Evolutionary conservation across 2,113 vertebrate species (phyloP), one percentile per base, ranked within the genome.

Genomic region (Anguilla japonica): DNA sequence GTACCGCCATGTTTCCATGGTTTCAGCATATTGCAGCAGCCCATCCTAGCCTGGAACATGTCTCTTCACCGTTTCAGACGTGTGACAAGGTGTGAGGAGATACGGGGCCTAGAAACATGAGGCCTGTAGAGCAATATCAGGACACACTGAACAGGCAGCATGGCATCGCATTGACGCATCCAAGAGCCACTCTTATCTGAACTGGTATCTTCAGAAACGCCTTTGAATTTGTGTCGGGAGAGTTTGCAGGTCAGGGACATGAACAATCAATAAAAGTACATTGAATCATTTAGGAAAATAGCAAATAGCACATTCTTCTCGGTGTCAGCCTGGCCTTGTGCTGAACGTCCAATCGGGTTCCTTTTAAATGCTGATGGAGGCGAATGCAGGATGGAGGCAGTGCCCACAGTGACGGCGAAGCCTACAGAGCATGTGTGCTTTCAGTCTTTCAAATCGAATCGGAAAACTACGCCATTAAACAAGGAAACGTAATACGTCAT

Each of bases 381-480:
- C 93, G 95, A 95, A 91, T 95, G 96, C 94, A 97, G 96, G 91
- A 94, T 95, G 94, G 96, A 97, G 96, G 96, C 96, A 96, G 95
- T 97, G 94, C 96, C 93, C 93, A 96, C 96, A 95, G 95, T 94
- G 92, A 94, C 92, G 92, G 94, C 92, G 94, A 94, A 95, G 95
- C 89, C 86, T 93, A 95, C 92, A 95, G 93, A 89, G 91, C 93
- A 91, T 93, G 93, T 95, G 95, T 96, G 96, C 95, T 96, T 96
- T 95, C 20, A 22, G 3, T 67, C 93, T 96, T 41, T 39, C 81
- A 95, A 95, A 88, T 85, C 60, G 53, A 93, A 94, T 95, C 91
- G 94, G 96, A 95, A 88, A 96, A 92, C 53, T 93, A 94, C 93
- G 34, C 95, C 34, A 34, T 34, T 34, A 34, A 94, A 89, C 92